Base-by-base conservation (phyloP, 1,140 invertebrate genomes). In the Phymorhynchus buccinoides region DNA sequence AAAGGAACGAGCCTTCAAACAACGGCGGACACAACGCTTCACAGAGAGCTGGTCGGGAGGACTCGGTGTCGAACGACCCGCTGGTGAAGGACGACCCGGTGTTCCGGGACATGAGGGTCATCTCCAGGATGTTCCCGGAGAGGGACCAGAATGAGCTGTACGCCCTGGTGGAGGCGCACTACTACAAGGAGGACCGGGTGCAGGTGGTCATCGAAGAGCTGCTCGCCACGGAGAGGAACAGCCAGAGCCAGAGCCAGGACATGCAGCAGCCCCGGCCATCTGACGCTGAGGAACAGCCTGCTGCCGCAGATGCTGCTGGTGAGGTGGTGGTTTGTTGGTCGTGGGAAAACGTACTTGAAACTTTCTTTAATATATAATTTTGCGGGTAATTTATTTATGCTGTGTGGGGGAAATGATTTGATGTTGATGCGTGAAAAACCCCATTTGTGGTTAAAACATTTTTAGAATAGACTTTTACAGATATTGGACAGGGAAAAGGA, bases 111-210 rank as follows among this genome's bases (percentile, higher is more conserved):
- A 90, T 91, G 88, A 88, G 88, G 84, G 89, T 84, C 14, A 86
- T 92, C 56, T 80, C 88, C n/a, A 91, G 89, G 85, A 89, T 92
- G 52, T 89, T 92, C 81, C 91, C 91, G 66, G 87, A 90, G 3
- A 89, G 84, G 56, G 90, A 92, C 81, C 84, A 86, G 77, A 91
- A 91, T 88, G 91, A 92, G 75, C 90, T 92, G 14, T 92, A 92
- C 88, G 91, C 91, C n/a, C 89, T 89, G 68, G 83, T 92, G 22
- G 90, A 92, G 84, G 91, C 90, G 30, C 90, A 92, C 82, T 88
- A 89, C 88, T 84, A 92, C 68, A 89, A 90, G 78, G 84, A 81
- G n/a, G 87, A 92, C 77, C 83, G 91, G 42, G 84, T 92, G 16
- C 88, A 91, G 82, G 56, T 90, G 79, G 91, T 92, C 14, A 90